These are phyloP conservation scores for Caenorhabditis brenneri DNA, from an alignment of 1,140 invertebrate species.

Conservation along the genomic window DNA sequence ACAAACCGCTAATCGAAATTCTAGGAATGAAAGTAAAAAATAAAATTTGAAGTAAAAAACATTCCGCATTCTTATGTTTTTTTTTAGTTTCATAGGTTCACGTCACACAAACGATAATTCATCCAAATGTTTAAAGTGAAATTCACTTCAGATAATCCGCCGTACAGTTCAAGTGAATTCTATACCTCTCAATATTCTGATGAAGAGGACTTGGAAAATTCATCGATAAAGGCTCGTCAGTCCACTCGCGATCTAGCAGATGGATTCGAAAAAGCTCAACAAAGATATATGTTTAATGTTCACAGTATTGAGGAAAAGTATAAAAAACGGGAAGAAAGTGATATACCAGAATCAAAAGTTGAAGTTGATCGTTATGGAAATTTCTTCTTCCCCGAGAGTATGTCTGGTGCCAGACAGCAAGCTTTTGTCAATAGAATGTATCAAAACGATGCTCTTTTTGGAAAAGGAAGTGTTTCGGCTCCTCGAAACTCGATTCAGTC, in stretches of 20 bases:
- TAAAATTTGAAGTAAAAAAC: no score
- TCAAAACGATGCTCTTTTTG: background rate
- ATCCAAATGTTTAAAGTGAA: no score
- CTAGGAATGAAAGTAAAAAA: background rate
- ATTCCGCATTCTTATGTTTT: no score
- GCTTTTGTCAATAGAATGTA: background rate
- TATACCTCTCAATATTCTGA: background rate
- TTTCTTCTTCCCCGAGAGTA: background rate
- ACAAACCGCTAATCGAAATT: background rate
- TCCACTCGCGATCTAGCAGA: background rate
- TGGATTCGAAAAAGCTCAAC: background rate
- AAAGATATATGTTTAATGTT: constrained; percentile 6
- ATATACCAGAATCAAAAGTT: background rate
- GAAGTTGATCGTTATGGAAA: constrained; percentile 4
- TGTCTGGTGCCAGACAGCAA: background rate
- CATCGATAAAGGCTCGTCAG: background rate
- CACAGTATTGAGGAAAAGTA: background rate
- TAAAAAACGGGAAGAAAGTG: background rate
- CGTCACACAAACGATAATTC: no score
- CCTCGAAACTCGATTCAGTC: background rate
- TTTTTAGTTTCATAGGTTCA: no score
- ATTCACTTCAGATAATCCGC: background rate
- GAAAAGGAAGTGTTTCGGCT: constrained; percentile 20
- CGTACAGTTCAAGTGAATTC: background rate
- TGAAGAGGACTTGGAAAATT: background rate